Base-by-base conservation (phyloP, 2,797 vertebrate genomes). In the Siniperca scherzeri region DNA sequence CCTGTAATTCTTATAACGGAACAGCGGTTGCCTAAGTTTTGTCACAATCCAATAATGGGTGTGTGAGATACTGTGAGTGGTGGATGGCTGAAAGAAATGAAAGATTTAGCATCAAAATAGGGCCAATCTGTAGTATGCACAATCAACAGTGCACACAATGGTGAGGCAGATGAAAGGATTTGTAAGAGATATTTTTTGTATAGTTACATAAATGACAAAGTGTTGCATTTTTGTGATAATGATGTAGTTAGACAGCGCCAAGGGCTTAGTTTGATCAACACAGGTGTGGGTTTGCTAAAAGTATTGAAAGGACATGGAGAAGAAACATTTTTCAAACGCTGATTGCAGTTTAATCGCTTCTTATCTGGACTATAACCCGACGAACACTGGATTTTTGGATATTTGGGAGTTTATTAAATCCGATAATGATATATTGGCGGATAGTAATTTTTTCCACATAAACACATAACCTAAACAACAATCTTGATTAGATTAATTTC, bases 1-100 rank as follows among this genome's bases (percentile, higher is more conserved):
- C 42, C 22, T 80, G 74, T 77, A 83, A 87, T 85, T 84, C 48
- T 70, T 74, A 77, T 67, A 89, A 65, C 16, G 12, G 72, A 81
- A 75, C 65, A 75, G 50, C 38, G 5, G 73, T 50, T 74, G 46
- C 30, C 27, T n/a, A 64, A 77, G 48, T 74, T 77, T 78, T 69
- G 69, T 78, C 59, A 81, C 66, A 86, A 79, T 82, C 55, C 73
- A 86, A 65, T 81, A 75, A 60, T 21, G 55, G 53, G n/a, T 22
- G 66, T 30, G 57, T 55, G 64, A 73, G 56, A 79, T 21, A 48
- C 25, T 55, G 21, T 38, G 48, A 60, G 62, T 5, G 33, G n/a
- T 53, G 66, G 36, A 22, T 1, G 19, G 25, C 12, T 56, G 44
- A 48, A 21, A 57, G 16, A 14, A 60, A 52, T 22, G 12, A 50